Conservation (phyloP, 2,888 invertebrate species). For the Congeria kusceri region DNA sequence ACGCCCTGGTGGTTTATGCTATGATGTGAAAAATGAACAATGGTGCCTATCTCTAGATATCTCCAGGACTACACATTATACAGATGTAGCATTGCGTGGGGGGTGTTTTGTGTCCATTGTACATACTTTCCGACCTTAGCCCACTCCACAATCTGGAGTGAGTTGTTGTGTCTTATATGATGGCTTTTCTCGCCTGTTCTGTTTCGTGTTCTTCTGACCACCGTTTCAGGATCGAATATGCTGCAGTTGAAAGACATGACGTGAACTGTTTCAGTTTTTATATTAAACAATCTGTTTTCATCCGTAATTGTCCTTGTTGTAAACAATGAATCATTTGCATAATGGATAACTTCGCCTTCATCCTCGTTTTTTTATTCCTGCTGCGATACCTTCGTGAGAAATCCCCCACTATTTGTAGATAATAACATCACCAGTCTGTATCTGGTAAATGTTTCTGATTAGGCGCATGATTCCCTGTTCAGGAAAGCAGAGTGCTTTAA, state of each 20-base stretch:
- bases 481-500: no score
- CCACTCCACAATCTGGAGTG: conserved; percentile 43
- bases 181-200: conserved; percentile 34
- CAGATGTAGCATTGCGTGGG: conserved; percentile 28
- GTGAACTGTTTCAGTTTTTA: conserved; percentile 21
- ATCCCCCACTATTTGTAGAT: conserved; percentile 30
- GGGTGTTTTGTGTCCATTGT: no score
- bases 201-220: conserved; percentile 29
- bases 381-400: conserved; percentile 37
- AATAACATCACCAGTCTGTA: conserved; percentile 28
- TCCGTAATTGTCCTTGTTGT: conserved; percentile 33
- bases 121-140: conserved; percentile 16
- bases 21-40: conserved; percentile 43
- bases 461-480: no score
- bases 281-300: conserved; percentile 21
- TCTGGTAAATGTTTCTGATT: conserved; percentile 13
- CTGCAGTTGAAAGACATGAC: conserved; percentile 15
- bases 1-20: conserved; percentile 44
- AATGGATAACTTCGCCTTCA: conserved; percentile 34
- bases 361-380: conserved; percentile 9
- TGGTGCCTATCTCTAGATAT: conserved; percentile 37
- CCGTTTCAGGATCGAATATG: conserved; percentile 22
- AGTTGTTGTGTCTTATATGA: conserved; percentile 14
- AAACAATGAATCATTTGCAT: conserved; percentile 24
- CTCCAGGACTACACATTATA: conserved; percentile 23